These are phyloP conservation scores for Microctenopoma steveboyesi DNA, from an alignment of 2,797 vertebrate genomes.

Conservation along the genomic window DNA sequence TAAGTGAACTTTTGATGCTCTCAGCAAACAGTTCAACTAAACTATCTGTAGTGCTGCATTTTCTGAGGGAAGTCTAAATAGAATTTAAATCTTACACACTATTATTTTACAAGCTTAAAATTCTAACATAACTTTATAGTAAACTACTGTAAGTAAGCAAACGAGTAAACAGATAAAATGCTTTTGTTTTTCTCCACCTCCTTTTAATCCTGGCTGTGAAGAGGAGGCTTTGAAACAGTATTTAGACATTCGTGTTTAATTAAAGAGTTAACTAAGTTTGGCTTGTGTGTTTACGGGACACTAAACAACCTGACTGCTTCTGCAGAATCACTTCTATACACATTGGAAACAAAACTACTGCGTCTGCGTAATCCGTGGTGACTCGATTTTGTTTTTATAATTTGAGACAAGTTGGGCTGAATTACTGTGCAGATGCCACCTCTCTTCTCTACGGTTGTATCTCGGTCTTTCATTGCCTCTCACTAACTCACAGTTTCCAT, in stretches of 20 bases:
- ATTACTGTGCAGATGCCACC: background rate
- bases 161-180: background rate
- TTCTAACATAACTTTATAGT: background rate
- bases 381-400: no score
- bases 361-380: background rate
- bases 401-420: background rate
- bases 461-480: constrained; percentile 34
- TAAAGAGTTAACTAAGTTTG: constrained; percentile 3
- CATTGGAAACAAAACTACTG: background rate
- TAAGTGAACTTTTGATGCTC: background rate
- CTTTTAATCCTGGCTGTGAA: background rate
- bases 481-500: constrained; percentile 28
- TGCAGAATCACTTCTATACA: background rate
- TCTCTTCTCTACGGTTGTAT: constrained; percentile 4
- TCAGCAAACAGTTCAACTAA: background rate
- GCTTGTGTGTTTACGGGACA: background rate
- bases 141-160: background rate
- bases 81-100: background rate
- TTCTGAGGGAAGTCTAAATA: background rate
- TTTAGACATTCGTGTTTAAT: constrained; percentile 4
- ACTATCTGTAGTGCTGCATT: background rate
- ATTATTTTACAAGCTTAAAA: background rate
- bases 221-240: background rate
- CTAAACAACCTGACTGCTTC: background rate
- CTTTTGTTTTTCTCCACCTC: background rate